Percentiles rank a stretch among this genome's conserved stretches.
phyloP scores from a whole-genome alignment of 1,140 invertebrate species.

The Drosophila tristis region DNA sequence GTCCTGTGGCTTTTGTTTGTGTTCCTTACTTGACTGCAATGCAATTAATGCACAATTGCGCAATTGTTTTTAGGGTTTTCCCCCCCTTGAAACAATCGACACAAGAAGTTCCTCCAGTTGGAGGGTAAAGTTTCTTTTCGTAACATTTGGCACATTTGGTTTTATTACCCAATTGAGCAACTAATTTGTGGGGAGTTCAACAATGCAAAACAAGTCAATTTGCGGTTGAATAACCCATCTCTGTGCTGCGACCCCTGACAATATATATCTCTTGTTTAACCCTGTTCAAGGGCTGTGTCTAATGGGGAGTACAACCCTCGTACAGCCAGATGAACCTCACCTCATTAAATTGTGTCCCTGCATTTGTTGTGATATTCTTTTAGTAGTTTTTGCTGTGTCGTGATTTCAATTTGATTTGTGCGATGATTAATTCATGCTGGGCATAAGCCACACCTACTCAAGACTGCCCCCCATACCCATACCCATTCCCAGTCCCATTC shows the following conservation, averaged over 20 bases:
- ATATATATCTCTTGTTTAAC: background rate
- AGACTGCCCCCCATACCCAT: background rate
- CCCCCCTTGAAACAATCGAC: constrained; percentile 1
- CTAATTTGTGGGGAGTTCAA: constrained; percentile 73
- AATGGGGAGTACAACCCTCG: constrained; percentile 44
- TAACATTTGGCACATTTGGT: constrained; percentile 81
- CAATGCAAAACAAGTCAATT: constrained; percentile 61
- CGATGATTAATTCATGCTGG: constrained; percentile 74
- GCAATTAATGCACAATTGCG: constrained; percentile 79
- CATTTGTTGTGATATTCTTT: constrained; percentile 72
- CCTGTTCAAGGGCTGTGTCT: constrained; percentile 17
- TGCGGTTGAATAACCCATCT: constrained; percentile 28
- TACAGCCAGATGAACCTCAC: background rate
- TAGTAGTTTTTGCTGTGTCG: constrained; percentile 27
- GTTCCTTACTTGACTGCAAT: constrained; percentile 46
- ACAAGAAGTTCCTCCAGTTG: constrained; percentile 17
- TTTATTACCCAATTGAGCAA: constrained; percentile 80
- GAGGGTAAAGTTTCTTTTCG: constrained; percentile 50
- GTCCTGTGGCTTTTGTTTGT: constrained; percentile 65
- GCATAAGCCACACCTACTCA: constrained; percentile 66
- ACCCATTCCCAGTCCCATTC: background rate
- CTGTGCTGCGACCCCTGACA: background rate
- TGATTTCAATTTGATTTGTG: constrained; percentile 69
- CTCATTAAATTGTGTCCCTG: constrained; percentile 63
- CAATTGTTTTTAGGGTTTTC: constrained; percentile 64